Evolutionary conservation across 30 jellyfish, hydroid and myxozoan genomes (phyloP), one percentile per base, ranked within the genome.

Genomic region (Pelagia noctiluca): DNA sequence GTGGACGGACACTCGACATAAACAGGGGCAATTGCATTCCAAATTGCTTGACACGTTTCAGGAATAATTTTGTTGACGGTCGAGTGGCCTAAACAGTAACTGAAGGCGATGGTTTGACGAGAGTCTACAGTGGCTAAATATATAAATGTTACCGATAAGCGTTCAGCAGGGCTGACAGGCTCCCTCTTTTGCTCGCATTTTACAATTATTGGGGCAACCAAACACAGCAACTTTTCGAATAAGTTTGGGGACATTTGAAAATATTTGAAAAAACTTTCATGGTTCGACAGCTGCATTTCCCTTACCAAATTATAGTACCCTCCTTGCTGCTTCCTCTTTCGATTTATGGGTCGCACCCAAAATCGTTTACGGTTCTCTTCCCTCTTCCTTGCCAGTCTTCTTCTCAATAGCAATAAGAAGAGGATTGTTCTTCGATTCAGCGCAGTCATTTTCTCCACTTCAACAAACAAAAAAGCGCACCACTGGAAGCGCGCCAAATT

Each of bases 321-420:
- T 26, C 90, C 82, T 79, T 79, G 71, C 31, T 79, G 82, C 35
- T 79, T 62, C 47, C 90, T 79, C 61, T 79, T 34, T 79, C 64
- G 90, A 62, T 7, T n/a, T 25, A 62, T 79, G 12, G 84, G 73
- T 8, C 84, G 72, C 13, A 62, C 82, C 90, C 81, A 79, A 79
- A 64, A 79, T 79, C 90, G 31, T 60, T 76, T 76, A 25, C 78
- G 63, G 78, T 76, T n/a, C 62, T 38, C 33, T 16, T 50, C 78
- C 37, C 38, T 48, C 54, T 37, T 76, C 54, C 83, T 50, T 29
- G 30, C 35, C 76, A 12, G 78, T 49, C 84, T 49, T 49, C 84
- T 72, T 37, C 0, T 31, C 71, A 72, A 13, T 47, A 72, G 38
- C 84, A 72, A 21, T 71, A 35, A 49, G 28, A 72, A 25, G 24